Base-by-base conservation (phyloP, 2,888 invertebrate genomes). In the Drosophila subquinaria region DNA sequence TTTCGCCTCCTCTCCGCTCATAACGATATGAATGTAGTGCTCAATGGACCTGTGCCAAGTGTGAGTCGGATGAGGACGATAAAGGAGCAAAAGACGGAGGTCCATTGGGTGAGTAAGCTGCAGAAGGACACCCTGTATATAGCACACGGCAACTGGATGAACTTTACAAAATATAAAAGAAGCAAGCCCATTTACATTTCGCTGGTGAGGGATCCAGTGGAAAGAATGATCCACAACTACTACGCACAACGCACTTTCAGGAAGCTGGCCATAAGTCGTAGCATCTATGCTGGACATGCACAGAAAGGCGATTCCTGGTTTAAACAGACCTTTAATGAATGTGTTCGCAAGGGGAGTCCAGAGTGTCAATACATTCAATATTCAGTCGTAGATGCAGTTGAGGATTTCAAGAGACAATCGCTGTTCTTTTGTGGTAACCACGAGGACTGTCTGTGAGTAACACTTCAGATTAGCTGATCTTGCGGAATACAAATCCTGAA, bases 361-460 rank as follows among this genome's bases (percentile, higher is more conserved):
- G 96, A 97, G 92, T 97, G 97, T 87, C 95, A 95, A 70, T 97
- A 96, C 93, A 91, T 96, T 42, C 95, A 95, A 84, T 96, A 96
- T 0, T 96, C 96, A 89, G 95, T 96, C 1, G 95, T 95, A 80
- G 97, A 97, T 91, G 95, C 95, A 0, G 96, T 96, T 73, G 96
- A 96, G 0, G 97, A 97, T 93, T 97, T 97, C 90, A 94, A 96
- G 66, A 93, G 97, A 15, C 97, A 97, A 90, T 96, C 96, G 0
- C 94, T 97, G 86, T 97, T 97, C 93, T 97, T 97, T 93, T 98
- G 97, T 91, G 97, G 97, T 9, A 97, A 97, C 91, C 95, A 96
- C 71, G 94, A 95, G 40, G 95, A 96, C 76, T 97, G 96, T 95
- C 95, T 95, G 96, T 96, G 92, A 94, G 96, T 93, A 75, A 27